Evolutionary conservation across 2,888 invertebrate species (phyloP), one percentile per base, ranked within the genome.

Genomic region (Drosophila hamatofila): DNA sequence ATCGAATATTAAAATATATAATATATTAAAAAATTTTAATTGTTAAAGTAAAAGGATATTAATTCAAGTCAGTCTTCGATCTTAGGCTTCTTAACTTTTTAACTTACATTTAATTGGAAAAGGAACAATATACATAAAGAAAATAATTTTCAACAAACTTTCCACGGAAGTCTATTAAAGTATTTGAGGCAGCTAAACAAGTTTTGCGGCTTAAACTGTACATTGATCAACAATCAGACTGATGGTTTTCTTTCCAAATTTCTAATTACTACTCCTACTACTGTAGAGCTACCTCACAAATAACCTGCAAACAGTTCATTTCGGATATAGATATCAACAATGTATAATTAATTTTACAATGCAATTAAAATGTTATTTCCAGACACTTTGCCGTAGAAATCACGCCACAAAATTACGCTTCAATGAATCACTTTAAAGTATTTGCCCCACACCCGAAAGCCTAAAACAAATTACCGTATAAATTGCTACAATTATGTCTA

Each of bases 401-500:
- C 66, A 67, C 25, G 14, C 57, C 55, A 46, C 18, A 44, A 58
- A 67, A 21, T 51, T 54, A 18, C 63, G 42, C 60, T 39, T 23
- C 66, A 75, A 67, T 75, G 66, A 78, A 75, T 67, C 66, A 75
- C 70, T 70, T 67, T 67, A 79, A 78, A 56, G 66, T 39, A 30
- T 48, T 79, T 60, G 27, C n/a, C 49, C 52, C 46, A 27, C 46
- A 18, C 58, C 37, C 35, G 23, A 9, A 30, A 27, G 12, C 33
- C 23, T 48, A 16, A 39, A 62, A 64, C 76, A 78, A 80, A 80
- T 75, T 79, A 51, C 61, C 60, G 35, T 49, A 66, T 74, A 85
- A 88, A 82, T 88, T 77, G 74, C 70, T 60, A 46, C 78, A 88
- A 80, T 88, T 86, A 83, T 83, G 71, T 75, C 78, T 83, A 86